These are phyloP conservation scores for Prosopocoilus inquinatus DNA, from an alignment of 2,888 invertebrate species.

Conservation along the genomic window DNA sequence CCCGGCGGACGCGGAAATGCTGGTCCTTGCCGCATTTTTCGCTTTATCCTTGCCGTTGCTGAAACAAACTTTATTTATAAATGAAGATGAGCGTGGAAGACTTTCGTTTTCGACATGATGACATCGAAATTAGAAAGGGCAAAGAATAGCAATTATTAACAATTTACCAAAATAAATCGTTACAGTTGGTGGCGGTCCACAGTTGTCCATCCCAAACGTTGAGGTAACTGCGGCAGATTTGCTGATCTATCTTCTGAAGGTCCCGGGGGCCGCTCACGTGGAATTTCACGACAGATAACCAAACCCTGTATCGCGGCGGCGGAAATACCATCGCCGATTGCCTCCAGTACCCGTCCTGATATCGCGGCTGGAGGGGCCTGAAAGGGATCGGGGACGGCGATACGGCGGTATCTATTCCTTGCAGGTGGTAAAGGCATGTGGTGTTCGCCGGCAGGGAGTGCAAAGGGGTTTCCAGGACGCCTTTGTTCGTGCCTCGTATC, in stretches of 20 bases:
- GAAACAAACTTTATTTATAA: constrained; percentile 20
- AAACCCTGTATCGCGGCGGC: constrained; percentile 71
- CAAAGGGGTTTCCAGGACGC: constrained; percentile 78
- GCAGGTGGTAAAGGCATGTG: constrained; percentile 84
- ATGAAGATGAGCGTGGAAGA: neutral
- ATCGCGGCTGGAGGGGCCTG: constrained; percentile 58
- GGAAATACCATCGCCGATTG: constrained; percentile 57
- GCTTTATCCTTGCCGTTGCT: constrained; percentile 42
- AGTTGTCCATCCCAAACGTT: constrained; percentile 86
- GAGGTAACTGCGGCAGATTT: constrained; percentile 78
- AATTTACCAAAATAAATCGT: constrained; percentile 77
- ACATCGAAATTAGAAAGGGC: too few species aligned
- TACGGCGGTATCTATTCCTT: constrained; percentile 61
- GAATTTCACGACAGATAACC: constrained; percentile 85
- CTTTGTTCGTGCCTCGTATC: constrained; percentile 76
- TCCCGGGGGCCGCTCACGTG: constrained; percentile 68
- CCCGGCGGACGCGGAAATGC: constrained; percentile 50
- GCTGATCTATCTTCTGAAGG: constrained; percentile 66
- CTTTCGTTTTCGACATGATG: neutral
- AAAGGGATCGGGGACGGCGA: constrained; percentile 55
- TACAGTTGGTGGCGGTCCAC: constrained; percentile 72
- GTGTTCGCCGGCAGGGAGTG: constrained; percentile 86
- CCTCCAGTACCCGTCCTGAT: constrained; percentile 50
- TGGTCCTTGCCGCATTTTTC: constrained; percentile 32
- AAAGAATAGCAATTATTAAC: neutral